Evolutionary conservation across 2,888 invertebrate species (phyloP).

Genomic region (Lycophotia porphyrea): DNA sequence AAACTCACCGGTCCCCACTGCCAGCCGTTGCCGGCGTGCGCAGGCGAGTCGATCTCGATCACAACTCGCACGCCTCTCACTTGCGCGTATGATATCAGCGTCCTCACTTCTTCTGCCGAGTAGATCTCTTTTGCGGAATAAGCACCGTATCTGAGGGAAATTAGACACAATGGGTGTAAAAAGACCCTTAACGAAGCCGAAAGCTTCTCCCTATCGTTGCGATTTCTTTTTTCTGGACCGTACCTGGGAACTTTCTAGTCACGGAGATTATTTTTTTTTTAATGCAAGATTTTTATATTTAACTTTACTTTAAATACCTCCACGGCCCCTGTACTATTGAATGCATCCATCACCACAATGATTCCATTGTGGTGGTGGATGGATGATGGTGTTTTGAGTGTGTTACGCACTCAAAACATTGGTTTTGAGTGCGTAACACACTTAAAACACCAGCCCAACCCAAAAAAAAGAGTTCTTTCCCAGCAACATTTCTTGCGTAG

Average conservation of each 20-base stretch:
- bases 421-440: too few species aligned
- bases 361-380: too few species aligned
- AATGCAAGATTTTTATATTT: neutral
- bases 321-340: neutral
- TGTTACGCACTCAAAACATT: too few species aligned
- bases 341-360: too few species aligned
- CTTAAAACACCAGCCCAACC: too few species aligned
- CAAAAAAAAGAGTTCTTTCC: too few species aligned
- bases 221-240: neutral
- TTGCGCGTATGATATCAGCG: conserved; percentile 94
- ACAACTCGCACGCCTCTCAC: conserved; percentile 95
- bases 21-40: conserved; percentile 96
- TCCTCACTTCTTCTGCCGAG: conserved; percentile 91
- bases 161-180: neutral
- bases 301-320: neutral
- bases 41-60: conserved; percentile 97
- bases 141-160: conserved; percentile 91
- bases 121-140: conserved; percentile 93
- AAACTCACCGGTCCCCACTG: conserved; percentile 92
- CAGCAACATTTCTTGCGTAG: too few species aligned
- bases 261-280: neutral
- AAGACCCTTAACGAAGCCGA: neutral
- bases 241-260: too few species aligned
- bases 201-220: neutral
- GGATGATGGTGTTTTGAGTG: too few species aligned